Evolutionary conservation across 2,797 vertebrate species (phyloP), one percentile per base, ranked within the genome.

Genomic region (Cyclopterus lumpus): DNA sequence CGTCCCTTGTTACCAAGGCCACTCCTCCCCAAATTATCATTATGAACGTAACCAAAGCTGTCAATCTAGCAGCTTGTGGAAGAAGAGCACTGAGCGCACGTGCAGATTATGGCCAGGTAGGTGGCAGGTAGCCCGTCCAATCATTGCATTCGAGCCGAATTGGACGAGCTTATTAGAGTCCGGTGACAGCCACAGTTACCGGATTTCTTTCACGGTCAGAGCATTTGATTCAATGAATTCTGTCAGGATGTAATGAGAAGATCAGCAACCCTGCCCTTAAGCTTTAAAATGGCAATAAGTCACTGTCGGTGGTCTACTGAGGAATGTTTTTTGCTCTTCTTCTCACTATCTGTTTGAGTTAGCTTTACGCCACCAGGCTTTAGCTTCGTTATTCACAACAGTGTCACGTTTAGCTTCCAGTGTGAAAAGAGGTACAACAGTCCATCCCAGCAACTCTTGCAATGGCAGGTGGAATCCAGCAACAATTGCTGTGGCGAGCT

Each of bases 401-500:
- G 10, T 53, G 57, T 63, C 11, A 0, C 16, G 30, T 8, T 0
- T 14, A 67, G 10, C 49, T 26, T 34, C 22, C 10, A 32, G 2
- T 24, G 20, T 70, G 10, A 42, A 6, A 30, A 46, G 6, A 6
- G 20, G 26, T 11, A 8, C 11, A 54, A 11, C 15, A 12, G n/a
- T 38, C 51, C 10, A 22, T 58, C 67, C 22, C 40, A n/a, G 51
- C 71, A 51, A 36, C 42, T 51, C 3, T 22, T 28, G 46, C 38
- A 60, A 73, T 71, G 75, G 67, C 67, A 58, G 51, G 16, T 30
- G 8, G 26, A 67, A 69, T 55, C 55, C 14, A 62, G 40, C 54
- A 34, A 60, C 16, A 5, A 26, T 59, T 14, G 40, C 53, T 36
- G 48, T 5, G 26, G 24, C 30, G 28, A 2, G 55, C 75, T 20